Conservation (phyloP, 2,797 vertebrate genomes). For the Trichosurus vulpecula region DNA sequence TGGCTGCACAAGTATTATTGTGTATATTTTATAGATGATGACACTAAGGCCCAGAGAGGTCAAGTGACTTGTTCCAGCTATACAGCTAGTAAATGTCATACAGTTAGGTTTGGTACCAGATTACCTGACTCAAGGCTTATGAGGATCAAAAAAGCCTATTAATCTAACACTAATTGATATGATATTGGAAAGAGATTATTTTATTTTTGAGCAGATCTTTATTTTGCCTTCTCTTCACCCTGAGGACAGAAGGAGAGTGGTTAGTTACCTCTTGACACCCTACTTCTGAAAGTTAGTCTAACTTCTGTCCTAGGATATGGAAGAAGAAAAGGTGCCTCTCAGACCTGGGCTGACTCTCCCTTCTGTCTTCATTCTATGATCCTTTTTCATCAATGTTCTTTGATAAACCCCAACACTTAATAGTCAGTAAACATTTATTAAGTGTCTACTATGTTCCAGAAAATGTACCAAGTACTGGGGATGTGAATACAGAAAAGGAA, state of each 20-base stretch:
- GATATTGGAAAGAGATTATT: not conserved
- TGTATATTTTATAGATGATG: not conserved
- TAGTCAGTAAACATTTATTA: not conserved
- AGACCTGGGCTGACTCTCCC: conserved; percentile 44
- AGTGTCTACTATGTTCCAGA: not conserved
- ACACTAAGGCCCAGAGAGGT: not conserved
- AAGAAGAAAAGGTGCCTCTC: conserved; percentile 43
- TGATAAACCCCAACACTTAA: not conserved
- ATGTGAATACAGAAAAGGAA: not conserved
- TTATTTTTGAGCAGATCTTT: not conserved
- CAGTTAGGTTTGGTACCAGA: not conserved
- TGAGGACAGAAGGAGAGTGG: not conserved
- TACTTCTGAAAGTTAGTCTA: not conserved
- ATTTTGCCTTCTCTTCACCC: not conserved
- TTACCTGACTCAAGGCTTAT: too few relatives aligned
- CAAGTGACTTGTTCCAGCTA: not conserved
- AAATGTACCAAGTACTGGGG: not conserved
- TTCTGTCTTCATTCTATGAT: conserved; percentile 14
- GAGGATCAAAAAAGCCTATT: not conserved
- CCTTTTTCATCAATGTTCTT: not conserved
- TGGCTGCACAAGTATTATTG: not conserved
- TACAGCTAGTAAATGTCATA: not conserved
- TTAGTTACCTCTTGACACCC: not conserved
- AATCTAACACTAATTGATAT: not conserved
- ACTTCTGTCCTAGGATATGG: not conserved